phyloP scores from a whole-genome alignment of 2,797 vertebrate genomes.

The Austrolebias charrua region DNA sequence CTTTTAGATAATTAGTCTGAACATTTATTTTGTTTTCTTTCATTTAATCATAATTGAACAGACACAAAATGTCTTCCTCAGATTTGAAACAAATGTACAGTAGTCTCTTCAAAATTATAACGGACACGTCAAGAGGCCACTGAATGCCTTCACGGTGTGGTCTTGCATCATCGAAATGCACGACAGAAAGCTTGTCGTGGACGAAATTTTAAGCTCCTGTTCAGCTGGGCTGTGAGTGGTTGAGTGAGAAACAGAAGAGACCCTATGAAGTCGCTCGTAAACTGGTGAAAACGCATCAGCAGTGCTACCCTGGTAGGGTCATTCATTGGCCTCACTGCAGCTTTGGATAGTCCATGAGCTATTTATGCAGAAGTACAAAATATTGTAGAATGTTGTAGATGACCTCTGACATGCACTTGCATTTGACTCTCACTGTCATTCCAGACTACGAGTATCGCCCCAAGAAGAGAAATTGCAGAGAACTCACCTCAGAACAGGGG shows the following conservation, averaged over 20 bases:
- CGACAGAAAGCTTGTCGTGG: conserved; percentile 77
- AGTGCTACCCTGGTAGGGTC: conserved; percentile 83
- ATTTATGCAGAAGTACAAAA: background rate
- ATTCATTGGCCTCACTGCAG: background rate
- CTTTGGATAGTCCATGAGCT: background rate
- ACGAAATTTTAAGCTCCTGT: conserved; percentile 75
- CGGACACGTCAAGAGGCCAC: conserved; percentile 83
- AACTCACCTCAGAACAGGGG: background rate
- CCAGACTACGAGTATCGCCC: conserved; percentile 32
- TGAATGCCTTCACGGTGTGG: conserved; percentile 90
- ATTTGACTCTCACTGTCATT: conserved; percentile 1
- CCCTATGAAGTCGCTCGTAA: conserved; percentile 82
- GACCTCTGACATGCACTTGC: conserved; percentile 26
- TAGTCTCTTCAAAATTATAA: conserved; percentile 73
- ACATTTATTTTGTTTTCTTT: too few species aligned
- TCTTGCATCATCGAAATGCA: conserved; percentile 79
- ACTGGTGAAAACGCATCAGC: conserved; percentile 81
- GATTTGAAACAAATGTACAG: conserved; percentile 61
- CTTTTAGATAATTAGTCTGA: too few species aligned
- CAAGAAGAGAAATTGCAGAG: conserved; percentile 11
- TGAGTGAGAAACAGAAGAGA: conserved; percentile 85
- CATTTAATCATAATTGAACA: background rate
- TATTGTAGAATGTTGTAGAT: background rate
- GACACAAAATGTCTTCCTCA: conserved; percentile 14
- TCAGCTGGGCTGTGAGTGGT: conserved; percentile 85